These are phyloP conservation scores for Papilio gigon DNA, from an alignment of 2,888 invertebrate genomes.

Conservation along the genomic window DNA sequence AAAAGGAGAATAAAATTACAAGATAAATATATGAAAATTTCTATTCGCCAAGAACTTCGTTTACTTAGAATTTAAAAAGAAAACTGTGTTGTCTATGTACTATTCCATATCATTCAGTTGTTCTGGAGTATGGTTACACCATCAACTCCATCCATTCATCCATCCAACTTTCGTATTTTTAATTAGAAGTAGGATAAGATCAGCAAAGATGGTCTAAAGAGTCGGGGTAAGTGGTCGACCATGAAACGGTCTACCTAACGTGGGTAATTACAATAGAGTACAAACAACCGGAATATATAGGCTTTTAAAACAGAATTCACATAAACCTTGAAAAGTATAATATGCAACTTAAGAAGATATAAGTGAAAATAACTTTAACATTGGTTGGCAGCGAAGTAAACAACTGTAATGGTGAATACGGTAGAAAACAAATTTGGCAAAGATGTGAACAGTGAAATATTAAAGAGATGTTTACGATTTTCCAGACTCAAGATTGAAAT, in stretches of 20 bases:
- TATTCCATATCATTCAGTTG: neutral
- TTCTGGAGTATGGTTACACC: neutral
- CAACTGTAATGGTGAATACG: neutral
- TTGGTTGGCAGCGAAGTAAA: neutral
- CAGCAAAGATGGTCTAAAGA: neutral
- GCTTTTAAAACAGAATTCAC: neutral
- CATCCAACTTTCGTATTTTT: too few relatives aligned
- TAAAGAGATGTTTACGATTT: too few relatives aligned
- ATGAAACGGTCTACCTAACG: neutral
- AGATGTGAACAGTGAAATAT: too few relatives aligned
- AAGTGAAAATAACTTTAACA: neutral
- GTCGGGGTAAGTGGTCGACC: neutral
- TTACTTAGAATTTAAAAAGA: neutral
- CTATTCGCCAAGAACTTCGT: neutral
- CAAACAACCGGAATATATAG: neutral
- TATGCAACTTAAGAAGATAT: neutral
- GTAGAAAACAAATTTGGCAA: neutral
- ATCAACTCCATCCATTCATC: neutral
- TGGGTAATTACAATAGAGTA: neutral
- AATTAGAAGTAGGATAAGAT: neutral
- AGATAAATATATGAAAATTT: neutral
- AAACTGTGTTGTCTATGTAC: neutral
- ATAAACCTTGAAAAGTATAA: neutral
- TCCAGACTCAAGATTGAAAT: neutral
- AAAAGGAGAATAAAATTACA: neutral